Evolutionary conservation across 2,113 vertebrate genomes (phyloP).

Genomic region (Rhynchomys soricoides): DNA sequence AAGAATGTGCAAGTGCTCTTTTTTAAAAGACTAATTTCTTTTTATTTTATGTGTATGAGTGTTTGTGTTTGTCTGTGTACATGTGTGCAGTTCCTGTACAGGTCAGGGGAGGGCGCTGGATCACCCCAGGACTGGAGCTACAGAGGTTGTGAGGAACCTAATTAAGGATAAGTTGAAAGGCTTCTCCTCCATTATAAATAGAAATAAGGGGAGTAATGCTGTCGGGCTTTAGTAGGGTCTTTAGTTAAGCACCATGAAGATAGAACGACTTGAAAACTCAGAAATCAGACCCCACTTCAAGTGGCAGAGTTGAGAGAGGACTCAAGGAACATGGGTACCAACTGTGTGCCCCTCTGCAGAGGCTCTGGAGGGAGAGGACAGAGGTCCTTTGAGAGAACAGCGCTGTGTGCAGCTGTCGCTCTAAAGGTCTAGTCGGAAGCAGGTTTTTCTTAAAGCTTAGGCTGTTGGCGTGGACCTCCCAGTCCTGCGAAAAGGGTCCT

Average conservation of each 20-base stretch:
- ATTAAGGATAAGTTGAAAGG: neutral
- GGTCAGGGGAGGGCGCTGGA: rapidly evolving
- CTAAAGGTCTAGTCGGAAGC: neutral
- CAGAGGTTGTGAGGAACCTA: neutral
- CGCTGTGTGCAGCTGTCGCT: neutral
- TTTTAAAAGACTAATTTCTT: neutral
- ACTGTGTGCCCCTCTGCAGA: neutral
- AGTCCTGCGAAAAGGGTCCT: neutral
- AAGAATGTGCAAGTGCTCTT: neutral
- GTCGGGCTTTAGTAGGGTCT: neutral
- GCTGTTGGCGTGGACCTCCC: neutral
- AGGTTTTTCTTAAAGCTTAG: neutral
- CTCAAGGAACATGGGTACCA: neutral
- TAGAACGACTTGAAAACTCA: neutral
- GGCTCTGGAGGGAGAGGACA: neutral
- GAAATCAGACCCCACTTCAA: neutral
- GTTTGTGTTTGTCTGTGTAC: neutral
- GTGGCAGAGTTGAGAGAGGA: neutral
- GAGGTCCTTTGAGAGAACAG: neutral
- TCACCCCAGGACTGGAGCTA: neutral
- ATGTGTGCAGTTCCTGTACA: neutral
- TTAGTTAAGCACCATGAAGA: neutral
- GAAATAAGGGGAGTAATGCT: neutral
- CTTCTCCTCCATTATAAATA: neutral
- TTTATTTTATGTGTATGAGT: neutral